Evolutionary conservation across 2,797 vertebrate species (phyloP).

Genomic region (Parauchenoglanis ngamensis): DNA sequence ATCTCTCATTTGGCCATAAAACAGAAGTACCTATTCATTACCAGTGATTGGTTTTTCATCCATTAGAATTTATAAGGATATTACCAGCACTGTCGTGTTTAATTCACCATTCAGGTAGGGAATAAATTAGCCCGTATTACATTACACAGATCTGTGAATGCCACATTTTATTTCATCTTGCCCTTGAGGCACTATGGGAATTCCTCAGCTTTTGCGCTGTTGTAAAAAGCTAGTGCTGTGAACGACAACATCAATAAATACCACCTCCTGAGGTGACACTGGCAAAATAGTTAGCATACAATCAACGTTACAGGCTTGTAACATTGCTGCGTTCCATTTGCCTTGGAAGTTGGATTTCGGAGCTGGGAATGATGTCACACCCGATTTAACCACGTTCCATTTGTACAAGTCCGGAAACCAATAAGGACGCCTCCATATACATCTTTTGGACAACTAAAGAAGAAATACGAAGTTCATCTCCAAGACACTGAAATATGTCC

Average conservation of each 20-base stretch:
- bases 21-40: background rate
- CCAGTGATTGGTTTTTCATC: slow-evolving; percentile 5
- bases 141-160: background rate
- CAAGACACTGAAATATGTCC: too few species aligned
- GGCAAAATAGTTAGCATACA: background rate
- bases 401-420: too few species aligned
- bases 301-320: background rate
- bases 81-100: background rate
- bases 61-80: background rate
- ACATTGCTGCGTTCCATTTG: too few species aligned
- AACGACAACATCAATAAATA: background rate
- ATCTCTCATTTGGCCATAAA: background rate
- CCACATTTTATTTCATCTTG: background rate
- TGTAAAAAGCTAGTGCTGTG: background rate
- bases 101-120: background rate
- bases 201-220: background rate
- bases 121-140: background rate
- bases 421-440: too few species aligned
- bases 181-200: background rate
- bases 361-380: too few species aligned
- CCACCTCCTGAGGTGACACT: background rate
- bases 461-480: too few species aligned
- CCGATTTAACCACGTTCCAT: too few species aligned
- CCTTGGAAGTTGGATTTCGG: too few species aligned
- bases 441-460: too few species aligned